Percentiles rank a stretch among this genome's conserved stretches.
Evolutionary conservation across 2,888 invertebrate genomes (phyloP).

Genomic region (Orchestes rusci): DNA sequence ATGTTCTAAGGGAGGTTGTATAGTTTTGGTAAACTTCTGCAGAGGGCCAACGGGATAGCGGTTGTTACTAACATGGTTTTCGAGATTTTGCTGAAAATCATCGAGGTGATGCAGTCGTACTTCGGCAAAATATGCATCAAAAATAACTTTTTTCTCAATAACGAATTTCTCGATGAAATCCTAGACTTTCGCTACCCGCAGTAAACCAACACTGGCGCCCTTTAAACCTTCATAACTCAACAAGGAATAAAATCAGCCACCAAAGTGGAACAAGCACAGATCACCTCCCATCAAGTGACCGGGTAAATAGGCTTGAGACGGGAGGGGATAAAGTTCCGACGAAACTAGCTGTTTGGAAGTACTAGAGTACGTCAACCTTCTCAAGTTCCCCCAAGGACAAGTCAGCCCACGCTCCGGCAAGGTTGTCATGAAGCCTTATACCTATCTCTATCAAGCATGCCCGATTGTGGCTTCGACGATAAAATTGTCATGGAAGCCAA

Average conservation of each 20-base stretch:
- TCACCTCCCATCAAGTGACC: slow-evolving; percentile 49
- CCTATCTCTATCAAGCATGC: slow-evolving; percentile 99
- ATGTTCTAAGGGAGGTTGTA: not conserved
- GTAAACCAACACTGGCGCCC: slow-evolving; percentile 97
- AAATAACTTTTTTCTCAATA: slow-evolving; percentile 99
- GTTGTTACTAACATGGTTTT: slow-evolving; percentile 99
- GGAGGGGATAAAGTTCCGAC: slow-evolving; percentile 97
- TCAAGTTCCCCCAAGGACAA: slow-evolving; percentile 99
- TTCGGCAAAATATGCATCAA: slow-evolving; percentile 99
- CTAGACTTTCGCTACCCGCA: slow-evolving; percentile 99
- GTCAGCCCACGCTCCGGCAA: slow-evolving; percentile 98
- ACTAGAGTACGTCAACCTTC: slow-evolving; percentile 94
- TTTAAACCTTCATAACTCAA: slow-evolving; percentile 99
- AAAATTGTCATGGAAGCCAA: slow-evolving; percentile 98
- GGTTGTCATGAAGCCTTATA: slow-evolving; percentile 99
- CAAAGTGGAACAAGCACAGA: slow-evolving; percentile 90
- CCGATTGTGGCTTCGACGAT: slow-evolving; percentile 99
- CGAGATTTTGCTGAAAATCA: slow-evolving; percentile 96
- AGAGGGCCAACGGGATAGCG: slow-evolving; percentile 97
- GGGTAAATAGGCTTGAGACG: slow-evolving; percentile 99
- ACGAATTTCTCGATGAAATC: slow-evolving; percentile 97
- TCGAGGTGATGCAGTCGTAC: slow-evolving; percentile 98
- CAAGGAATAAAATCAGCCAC: slow-evolving; percentile 98
- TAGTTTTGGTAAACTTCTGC: no score
- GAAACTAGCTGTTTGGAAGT: slow-evolving; percentile 98